Percentiles rank a stretch among this genome's conserved stretches.
These are phyloP conservation scores for Zaprionus obscuricornis DNA, from an alignment of 2,888 invertebrate genomes.

Conservation along the genomic window DNA sequence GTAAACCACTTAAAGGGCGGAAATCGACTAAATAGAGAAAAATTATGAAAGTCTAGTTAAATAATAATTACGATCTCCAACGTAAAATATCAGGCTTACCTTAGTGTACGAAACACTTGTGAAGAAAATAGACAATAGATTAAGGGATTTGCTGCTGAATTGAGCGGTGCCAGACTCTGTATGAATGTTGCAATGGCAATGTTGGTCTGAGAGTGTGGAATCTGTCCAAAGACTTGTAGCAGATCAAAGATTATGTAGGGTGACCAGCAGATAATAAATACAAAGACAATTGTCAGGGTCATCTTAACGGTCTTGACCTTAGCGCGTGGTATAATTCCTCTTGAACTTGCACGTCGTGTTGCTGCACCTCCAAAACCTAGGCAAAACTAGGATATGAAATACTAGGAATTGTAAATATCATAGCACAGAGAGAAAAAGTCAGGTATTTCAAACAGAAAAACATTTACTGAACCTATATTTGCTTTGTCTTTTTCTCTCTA, in stretches of 20 bases:
- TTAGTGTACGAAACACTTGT: constrained; percentile 91
- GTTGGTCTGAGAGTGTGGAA: constrained; percentile 91
- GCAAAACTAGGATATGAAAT: constrained; percentile 15
- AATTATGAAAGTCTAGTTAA: background rate
- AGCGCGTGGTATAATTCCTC: constrained; percentile 96
- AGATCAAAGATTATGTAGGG: constrained; percentile 97
- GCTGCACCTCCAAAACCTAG: constrained; percentile 83
- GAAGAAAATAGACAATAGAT: constrained; percentile 97
- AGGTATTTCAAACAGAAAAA: too few relatives aligned
- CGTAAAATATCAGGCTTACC: constrained; percentile 85
- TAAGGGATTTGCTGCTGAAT: constrained; percentile 96
- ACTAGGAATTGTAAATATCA: too few relatives aligned
- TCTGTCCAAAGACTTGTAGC: constrained; percentile 93
- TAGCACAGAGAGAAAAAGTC: too few relatives aligned
- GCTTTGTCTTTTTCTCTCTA: too few relatives aligned
- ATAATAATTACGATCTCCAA: constrained; percentile 2
- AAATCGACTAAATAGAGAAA: constrained; percentile 81
- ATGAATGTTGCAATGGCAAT: constrained; percentile 94
- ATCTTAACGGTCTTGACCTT: constrained; percentile 99
- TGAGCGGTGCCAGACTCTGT: constrained; percentile 95
- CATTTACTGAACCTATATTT: too few relatives aligned
- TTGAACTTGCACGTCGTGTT: constrained; percentile 92
- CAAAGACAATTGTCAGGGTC: constrained; percentile 98
- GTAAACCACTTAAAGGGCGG: constrained; percentile 88
- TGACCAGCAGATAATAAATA: constrained; percentile 97